Evolutionary conservation across 2,113 vertebrate genomes (phyloP).

Genomic region (Rhadina sibilatrix): DNA sequence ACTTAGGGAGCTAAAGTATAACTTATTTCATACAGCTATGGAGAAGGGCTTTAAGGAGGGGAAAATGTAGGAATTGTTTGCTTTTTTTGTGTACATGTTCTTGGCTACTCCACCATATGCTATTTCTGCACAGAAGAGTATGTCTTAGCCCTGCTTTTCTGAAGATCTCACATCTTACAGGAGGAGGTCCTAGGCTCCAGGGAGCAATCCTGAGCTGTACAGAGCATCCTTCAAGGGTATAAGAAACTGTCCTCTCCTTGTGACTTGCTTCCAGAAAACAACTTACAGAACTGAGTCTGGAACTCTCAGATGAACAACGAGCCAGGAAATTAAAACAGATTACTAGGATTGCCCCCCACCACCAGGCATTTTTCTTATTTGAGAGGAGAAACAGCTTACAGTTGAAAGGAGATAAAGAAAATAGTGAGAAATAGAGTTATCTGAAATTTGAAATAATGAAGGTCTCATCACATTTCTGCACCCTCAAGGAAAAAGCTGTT

Average conservation of each 20-base stretch:
- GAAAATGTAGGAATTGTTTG: background rate
- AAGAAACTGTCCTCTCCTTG: background rate
- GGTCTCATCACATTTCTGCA: background rate
- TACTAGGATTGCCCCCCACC: background rate
- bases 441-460: conserved; percentile 21
- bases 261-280: background rate
- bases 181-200: background rate
- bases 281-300: background rate
- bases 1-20: too few relatives aligned
- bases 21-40: background rate
- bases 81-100: background rate
- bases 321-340: background rate
- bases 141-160: background rate
- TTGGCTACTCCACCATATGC: rapidly evolving
- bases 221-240: background rate
- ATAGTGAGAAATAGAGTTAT: background rate
- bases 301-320: background rate
- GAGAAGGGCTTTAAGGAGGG: background rate
- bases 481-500: background rate
- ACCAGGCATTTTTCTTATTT: background rate
- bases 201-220: background rate
- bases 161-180: background rate
- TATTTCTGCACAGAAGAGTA: background rate
- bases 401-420: background rate
- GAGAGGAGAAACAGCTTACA: background rate